A percentile compares a stretch with the other conserved stretches of the same genome.
These are phyloP conservation scores for Trichogramma dendrolimi DNA, from an alignment of 2,888 invertebrate genomes.

Conservation along the genomic window DNA sequence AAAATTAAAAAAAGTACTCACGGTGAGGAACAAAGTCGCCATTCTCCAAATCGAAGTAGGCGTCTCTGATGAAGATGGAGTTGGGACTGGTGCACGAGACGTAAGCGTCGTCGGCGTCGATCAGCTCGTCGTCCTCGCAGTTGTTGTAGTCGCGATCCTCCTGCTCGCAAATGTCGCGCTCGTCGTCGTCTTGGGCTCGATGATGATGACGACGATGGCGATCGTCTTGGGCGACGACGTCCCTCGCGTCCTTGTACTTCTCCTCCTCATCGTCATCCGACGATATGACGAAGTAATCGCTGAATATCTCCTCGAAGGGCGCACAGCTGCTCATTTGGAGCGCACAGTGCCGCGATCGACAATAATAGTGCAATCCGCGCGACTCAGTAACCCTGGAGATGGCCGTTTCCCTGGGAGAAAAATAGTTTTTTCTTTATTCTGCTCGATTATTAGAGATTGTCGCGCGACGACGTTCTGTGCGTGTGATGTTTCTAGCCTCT, in stretches of 20 bases:
- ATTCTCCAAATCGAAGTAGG: constrained; percentile 24
- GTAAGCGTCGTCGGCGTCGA: too few relatives aligned
- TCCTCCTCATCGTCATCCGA: too few relatives aligned
- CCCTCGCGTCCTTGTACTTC: constrained; percentile 29
- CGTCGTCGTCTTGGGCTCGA: neutral
- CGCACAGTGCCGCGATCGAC: constrained; percentile 20
- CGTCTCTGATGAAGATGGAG: constrained; percentile 1
- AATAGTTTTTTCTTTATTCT: constrained; percentile 27
- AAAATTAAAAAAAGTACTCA: neutral
- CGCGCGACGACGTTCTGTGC: too few relatives aligned
- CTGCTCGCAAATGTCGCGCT: too few relatives aligned
- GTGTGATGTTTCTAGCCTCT: too few relatives aligned
- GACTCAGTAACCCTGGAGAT: constrained; percentile 33
- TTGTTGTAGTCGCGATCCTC: too few relatives aligned
- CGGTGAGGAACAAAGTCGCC: constrained; percentile 23
- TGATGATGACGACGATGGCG: too few relatives aligned
- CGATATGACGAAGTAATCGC: too few relatives aligned
- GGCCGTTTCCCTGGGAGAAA: constrained; percentile 35
- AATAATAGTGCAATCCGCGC: constrained; percentile 2
- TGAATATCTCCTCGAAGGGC: too few relatives aligned
- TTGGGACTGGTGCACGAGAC: too few relatives aligned
- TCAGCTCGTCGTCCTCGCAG: too few relatives aligned
- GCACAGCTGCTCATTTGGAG: neutral
- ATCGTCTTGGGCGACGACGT: constrained; percentile 30
- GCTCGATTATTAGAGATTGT: too few relatives aligned